Base-by-base conservation (phyloP, 2,888 invertebrate genomes). In the Monopis laevigella region DNA sequence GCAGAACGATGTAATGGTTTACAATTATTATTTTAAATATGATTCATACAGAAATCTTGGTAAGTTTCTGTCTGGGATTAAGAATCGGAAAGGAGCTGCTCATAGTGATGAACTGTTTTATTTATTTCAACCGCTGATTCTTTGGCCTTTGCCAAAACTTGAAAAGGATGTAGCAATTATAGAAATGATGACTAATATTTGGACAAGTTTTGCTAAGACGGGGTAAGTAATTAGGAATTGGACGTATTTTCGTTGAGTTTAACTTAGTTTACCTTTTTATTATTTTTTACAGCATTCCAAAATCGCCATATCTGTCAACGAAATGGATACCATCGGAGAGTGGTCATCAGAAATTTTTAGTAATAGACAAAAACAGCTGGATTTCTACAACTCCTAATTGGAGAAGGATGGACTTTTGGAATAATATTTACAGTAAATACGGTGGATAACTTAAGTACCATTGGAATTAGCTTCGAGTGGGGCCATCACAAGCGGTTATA, bases 191-290 rank as follows among this genome's bases (percentile, higher is more conserved):
- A 47, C 43, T 3, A 49, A 42, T 4, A 41, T 56, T 13, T 62
- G 61, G 62, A 52, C 57, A 1, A 54, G 45, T 40, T 55, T 62
- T 44, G 58, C 59, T 14, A 58, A 49, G 48, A 53, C 49, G 11
- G 55, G 62, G 62, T 62, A 45, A 51, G 53, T 45, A 19, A n/a
- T 24, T 21, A 7, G 24, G 6, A 7, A 7, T 21, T 21, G 24
- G 5, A 21, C 6, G 8, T 7, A 21, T 21, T 21, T 7, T 21
- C 24, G 5, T 21, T 34, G 10, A 29, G 6, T 10, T 29, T 6
- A 29, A n/a, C 11, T n/a, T 29, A 10, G 6, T 6, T 29, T 10
- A 10, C 6, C n/a, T 29, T 29, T 6, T 6, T 29, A 12, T 10
- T n/a, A 7, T 29, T 29, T 6, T 6, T 6, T 40, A 30, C n/a